These are phyloP conservation scores for Sthenelais limicola DNA, from an alignment of 2,888 invertebrate species.

Conservation along the genomic window DNA sequence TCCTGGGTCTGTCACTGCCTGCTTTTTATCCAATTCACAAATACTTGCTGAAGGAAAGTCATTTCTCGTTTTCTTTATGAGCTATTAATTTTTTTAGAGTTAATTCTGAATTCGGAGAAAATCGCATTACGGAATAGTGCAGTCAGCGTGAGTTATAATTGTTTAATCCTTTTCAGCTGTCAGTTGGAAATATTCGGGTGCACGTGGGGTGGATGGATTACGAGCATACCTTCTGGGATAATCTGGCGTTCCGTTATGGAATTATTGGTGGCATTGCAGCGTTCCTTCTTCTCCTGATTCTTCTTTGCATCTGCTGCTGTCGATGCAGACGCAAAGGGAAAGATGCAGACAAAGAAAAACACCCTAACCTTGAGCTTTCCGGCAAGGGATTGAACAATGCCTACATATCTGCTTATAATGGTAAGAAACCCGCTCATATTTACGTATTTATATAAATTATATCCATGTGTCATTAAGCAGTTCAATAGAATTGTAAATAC, in stretches of 20 bases:
- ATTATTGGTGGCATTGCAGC: constrained; percentile 43
- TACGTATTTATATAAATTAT: background rate
- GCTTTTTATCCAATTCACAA: no score
- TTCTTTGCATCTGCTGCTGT: constrained; percentile 32
- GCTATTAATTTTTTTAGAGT: no score
- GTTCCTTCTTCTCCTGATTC: constrained; percentile 40
- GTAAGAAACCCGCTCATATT: background rate
- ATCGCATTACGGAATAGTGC: no score
- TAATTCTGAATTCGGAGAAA: no score
- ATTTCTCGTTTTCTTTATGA: no score
- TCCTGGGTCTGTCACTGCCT: no score
- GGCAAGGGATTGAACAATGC: constrained; percentile 35
- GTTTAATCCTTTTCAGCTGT: no score
- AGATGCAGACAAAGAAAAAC: constrained; percentile 27
- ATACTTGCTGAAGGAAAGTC: no score
- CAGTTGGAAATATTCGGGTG: constrained; percentile 44
- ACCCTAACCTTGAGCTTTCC: constrained; percentile 40
- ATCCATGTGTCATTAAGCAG: background rate
- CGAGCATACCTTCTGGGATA: constrained; percentile 48
- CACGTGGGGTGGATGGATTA: constrained; percentile 46
- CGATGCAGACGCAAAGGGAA: constrained; percentile 8
- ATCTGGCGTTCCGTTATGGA: constrained; percentile 42
- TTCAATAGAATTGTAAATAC: background rate
- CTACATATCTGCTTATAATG: constrained; percentile 44
- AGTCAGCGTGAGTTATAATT: no score